phyloP scores from a whole-genome alignment of 2,888 invertebrate genomes.

The Dastarcus helophoroides region DNA sequence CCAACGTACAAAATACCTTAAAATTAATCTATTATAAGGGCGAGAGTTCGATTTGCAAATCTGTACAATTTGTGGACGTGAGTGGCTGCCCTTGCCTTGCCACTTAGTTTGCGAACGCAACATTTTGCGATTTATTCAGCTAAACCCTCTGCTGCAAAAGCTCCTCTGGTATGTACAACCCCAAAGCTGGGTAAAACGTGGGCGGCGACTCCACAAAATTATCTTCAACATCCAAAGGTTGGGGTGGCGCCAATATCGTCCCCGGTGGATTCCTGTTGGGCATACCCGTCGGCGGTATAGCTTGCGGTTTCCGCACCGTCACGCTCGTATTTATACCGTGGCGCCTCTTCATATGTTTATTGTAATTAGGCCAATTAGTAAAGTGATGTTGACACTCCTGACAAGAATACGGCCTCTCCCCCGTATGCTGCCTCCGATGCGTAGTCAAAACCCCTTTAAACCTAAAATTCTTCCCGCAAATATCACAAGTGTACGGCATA shows the following conservation, averaged over 20 bases:
- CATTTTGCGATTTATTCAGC: too few species aligned
- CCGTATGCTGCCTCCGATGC: slow-evolving; percentile 62
- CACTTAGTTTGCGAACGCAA: too few species aligned
- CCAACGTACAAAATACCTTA: too few species aligned
- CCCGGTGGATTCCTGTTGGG: slow-evolving; percentile 36
- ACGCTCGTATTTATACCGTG: slow-evolving; percentile 46
- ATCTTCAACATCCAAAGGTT: slow-evolving; percentile 21
- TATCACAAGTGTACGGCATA: slow-evolving; percentile 66
- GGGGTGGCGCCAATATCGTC: slow-evolving; percentile 33
- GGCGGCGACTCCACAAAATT: slow-evolving; percentile 21
- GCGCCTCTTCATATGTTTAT: slow-evolving; percentile 69
- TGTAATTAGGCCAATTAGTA: slow-evolving; percentile 74
- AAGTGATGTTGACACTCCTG: slow-evolving; percentile 61
- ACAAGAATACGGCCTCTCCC: slow-evolving; percentile 61
- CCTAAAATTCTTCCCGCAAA: slow-evolving; percentile 62
- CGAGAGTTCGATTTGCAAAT: too few species aligned
- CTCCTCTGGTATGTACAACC: slow-evolving; percentile 32
- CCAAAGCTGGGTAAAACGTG: slow-evolving; percentile 30
- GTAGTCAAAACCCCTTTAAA: slow-evolving; percentile 65
- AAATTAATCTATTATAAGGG: too few species aligned
- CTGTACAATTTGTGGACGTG: too few species aligned
- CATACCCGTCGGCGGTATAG: slow-evolving; percentile 37
- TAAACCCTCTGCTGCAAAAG: slow-evolving; percentile 21
- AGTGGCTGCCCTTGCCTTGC: too few species aligned
- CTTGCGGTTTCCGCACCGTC: slow-evolving; percentile 35